These are phyloP conservation scores for Dryobates pubescens DNA, from an alignment of 2,797 vertebrate species.

Conservation along the genomic window DNA sequence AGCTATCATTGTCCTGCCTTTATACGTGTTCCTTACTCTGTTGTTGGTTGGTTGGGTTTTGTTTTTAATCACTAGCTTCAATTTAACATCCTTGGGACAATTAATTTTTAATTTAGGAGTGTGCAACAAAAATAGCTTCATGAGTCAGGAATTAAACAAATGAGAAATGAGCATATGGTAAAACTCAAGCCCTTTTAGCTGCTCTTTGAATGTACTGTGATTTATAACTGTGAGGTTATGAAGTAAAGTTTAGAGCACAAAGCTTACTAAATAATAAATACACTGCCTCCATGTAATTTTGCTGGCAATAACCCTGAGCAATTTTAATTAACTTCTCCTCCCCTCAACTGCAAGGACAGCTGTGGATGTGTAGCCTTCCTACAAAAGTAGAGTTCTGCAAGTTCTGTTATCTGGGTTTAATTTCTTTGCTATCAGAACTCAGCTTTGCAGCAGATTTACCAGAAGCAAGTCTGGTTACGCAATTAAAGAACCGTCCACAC, in stretches of 20 bases:
- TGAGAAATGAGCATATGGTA: constrained; percentile 29
- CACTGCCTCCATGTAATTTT: constrained; percentile 21
- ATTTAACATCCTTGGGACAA: constrained; percentile 11
- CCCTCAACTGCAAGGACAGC: constrained; percentile 14
- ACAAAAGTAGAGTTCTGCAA: neutral
- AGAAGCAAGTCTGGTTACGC: neutral
- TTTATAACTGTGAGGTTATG: constrained; percentile 1
- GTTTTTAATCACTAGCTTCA: constrained; percentile 30
- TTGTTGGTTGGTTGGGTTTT: neutral
- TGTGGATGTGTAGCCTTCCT: neutral
- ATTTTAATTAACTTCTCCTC: constrained; percentile 54
- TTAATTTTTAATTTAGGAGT: constrained; percentile 43
- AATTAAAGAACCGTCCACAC: neutral
- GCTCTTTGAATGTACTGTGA: constrained; percentile 8
- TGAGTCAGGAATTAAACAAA: constrained; percentile 40
- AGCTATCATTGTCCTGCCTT: constrained; percentile 1
- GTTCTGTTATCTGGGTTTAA: neutral
- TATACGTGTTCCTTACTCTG: neutral
- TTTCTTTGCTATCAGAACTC: neutral
- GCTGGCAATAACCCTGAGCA: constrained; percentile 21
- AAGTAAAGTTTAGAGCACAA: constrained; percentile 16
- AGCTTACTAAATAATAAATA: constrained; percentile 54
- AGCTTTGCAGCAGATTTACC: neutral
- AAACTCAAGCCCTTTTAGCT: constrained; percentile 27
- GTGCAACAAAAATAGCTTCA: constrained; percentile 47